Conservation (phyloP, 2,113 vertebrate species). For the Elaphurus davidianus region DNA sequence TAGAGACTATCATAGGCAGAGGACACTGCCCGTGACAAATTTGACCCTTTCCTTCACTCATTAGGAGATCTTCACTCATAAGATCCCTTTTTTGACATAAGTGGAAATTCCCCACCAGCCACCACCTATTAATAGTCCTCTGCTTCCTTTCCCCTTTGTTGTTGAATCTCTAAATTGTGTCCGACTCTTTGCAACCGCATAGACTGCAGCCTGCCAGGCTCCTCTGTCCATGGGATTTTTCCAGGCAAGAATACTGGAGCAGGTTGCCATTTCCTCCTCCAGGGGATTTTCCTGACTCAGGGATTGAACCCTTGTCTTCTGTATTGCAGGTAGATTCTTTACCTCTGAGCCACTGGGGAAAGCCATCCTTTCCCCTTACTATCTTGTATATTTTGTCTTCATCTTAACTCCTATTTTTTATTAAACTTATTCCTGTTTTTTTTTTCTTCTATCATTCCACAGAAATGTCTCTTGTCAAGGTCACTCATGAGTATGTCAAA, state of each 20-base stretch:
- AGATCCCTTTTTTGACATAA: background rate
- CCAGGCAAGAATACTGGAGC: background rate
- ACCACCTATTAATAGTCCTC: background rate
- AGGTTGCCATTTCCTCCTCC: background rate
- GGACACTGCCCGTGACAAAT: background rate
- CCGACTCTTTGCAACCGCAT: background rate
- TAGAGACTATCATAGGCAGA: background rate
- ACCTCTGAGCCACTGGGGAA: background rate
- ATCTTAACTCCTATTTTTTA: background rate
- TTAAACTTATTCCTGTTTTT: background rate
- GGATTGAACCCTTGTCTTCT: background rate
- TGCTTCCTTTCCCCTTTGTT: background rate
- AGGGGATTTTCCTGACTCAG: background rate
- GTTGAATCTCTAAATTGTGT: background rate
- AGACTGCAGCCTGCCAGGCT: background rate
- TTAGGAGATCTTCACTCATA: background rate
- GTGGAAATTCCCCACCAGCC: background rate
- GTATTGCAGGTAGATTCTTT: background rate
- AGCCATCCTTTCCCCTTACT: background rate
- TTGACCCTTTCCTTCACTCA: background rate
- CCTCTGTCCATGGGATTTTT: background rate
- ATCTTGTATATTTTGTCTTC: background rate
- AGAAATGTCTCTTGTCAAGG: constrained; percentile 33
- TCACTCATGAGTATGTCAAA: constrained; percentile 18
- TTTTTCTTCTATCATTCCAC: background rate